phyloP scores from a whole-genome alignment of 2,797 vertebrate species.

The Phataginus tetradactyla region DNA sequence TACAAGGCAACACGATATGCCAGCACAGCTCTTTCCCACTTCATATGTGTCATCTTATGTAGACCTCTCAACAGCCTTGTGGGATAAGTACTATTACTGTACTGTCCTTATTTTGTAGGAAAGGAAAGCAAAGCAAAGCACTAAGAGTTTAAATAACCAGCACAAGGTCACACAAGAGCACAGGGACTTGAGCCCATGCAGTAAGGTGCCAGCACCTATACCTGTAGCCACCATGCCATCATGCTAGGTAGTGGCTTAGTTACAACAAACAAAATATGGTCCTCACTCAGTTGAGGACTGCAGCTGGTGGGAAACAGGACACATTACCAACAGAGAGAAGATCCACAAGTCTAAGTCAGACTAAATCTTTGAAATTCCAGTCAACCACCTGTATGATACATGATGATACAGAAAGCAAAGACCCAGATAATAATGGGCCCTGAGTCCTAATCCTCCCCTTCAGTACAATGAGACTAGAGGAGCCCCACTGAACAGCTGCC shows the following conservation, averaged over 20 bases:
- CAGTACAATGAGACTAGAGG: too few relatives aligned
- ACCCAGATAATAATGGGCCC: background rate
- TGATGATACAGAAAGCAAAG: background rate
- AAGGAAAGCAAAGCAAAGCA: background rate
- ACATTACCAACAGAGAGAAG: background rate
- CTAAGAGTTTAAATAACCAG: background rate
- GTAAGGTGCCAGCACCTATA: background rate
- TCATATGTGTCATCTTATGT: background rate
- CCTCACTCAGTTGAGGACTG: background rate
- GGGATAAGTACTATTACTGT: background rate
- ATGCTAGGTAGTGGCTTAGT: background rate
- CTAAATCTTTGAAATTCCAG: background rate
- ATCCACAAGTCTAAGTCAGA: background rate
- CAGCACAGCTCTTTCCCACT: background rate
- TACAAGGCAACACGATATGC: background rate
- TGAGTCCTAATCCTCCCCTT: background rate
- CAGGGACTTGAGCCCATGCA: background rate
- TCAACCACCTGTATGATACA: background rate
- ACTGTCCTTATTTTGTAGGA: background rate
- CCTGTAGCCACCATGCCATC: background rate
- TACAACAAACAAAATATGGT: background rate
- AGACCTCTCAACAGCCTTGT: background rate
- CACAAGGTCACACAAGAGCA: background rate
- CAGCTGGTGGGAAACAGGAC: background rate
- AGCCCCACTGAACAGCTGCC: background rate